Percentiles rank a stretch among this genome's conserved stretches.
These are phyloP conservation scores for Drosophila ananassae DNA, from an alignment of 1,140 invertebrate species.

Conservation along the genomic window DNA sequence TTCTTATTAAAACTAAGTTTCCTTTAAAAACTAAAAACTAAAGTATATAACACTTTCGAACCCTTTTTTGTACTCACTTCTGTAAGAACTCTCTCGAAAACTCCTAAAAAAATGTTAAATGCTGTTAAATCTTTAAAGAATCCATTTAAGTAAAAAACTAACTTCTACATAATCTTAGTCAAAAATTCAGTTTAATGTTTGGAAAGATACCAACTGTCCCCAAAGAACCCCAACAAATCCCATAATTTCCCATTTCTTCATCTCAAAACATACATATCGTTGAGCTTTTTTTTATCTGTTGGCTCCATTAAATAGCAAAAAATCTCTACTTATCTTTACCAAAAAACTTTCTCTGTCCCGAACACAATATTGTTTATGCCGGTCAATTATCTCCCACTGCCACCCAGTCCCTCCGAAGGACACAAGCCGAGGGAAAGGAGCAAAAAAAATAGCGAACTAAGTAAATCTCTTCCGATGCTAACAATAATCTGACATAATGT, in stretches of 20 bases:
- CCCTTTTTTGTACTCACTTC: no score
- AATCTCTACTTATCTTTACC: constrained; percentile 63
- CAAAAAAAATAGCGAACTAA: constrained; percentile 67
- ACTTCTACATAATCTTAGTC: not conserved
- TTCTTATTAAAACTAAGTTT: no score
- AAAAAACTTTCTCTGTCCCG: constrained; percentile 59
- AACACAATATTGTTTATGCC: constrained; percentile 64
- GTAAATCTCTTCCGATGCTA: constrained; percentile 75
- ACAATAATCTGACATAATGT: constrained; percentile 83
- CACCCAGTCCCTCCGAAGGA: constrained; percentile 2
- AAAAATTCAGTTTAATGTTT: constrained; percentile 2
- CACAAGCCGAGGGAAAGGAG: constrained; percentile 7
- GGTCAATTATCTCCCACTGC: constrained; percentile 48
- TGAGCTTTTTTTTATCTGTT: constrained; percentile 54
- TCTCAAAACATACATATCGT: constrained; percentile 25
- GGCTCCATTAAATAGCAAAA: constrained; percentile 56
- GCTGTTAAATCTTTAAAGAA: no score
- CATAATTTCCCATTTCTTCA: constrained; percentile 32
- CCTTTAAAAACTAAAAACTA: no score
- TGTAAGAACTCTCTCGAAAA: no score
- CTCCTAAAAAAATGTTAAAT: no score
- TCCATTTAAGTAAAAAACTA: not conserved
- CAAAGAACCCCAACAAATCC: constrained; percentile 6
- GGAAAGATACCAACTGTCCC: not conserved
- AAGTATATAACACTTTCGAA: no score